Conservation (phyloP, 1,140 invertebrate species). For the Camponotus vicinus region DNA sequence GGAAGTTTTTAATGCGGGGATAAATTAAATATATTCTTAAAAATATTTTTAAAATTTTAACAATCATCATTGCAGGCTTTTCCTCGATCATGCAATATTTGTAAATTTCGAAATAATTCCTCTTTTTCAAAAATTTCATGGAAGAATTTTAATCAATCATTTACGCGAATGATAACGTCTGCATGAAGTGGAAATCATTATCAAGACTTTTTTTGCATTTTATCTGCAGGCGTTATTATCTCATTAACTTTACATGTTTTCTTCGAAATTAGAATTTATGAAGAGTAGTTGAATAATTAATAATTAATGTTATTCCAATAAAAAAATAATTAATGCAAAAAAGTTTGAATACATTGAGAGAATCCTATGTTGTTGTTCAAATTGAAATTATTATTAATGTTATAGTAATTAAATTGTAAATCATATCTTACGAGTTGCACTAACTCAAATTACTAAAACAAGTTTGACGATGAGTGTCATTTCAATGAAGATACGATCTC, state of each 20-base stretch:
- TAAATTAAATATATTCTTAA: background rate
- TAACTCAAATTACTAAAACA: constrained; percentile 15
- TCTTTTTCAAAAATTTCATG: background rate
- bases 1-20: background rate
- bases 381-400: background rate
- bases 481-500: constrained; percentile 43
- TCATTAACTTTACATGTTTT: constrained; percentile 5
- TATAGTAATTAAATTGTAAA: background rate
- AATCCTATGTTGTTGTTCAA: background rate
- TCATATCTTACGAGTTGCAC: background rate
- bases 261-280: background rate
- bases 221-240: background rate
- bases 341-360: background rate
- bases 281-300: background rate
- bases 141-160: background rate
- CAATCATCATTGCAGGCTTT: background rate
- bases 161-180: background rate
- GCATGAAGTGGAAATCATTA: background rate
- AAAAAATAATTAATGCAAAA: background rate
- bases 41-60: constrained; percentile 3
- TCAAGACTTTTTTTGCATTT: background rate
- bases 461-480: background rate
- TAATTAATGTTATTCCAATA: constrained; percentile 17
- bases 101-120: background rate
- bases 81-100: background rate